A percentile compares a stretch with the other conserved stretches of the same genome.
Evolutionary conservation across 2,797 vertebrate species (phyloP).

Genomic region (Delichon dasypus): DNA sequence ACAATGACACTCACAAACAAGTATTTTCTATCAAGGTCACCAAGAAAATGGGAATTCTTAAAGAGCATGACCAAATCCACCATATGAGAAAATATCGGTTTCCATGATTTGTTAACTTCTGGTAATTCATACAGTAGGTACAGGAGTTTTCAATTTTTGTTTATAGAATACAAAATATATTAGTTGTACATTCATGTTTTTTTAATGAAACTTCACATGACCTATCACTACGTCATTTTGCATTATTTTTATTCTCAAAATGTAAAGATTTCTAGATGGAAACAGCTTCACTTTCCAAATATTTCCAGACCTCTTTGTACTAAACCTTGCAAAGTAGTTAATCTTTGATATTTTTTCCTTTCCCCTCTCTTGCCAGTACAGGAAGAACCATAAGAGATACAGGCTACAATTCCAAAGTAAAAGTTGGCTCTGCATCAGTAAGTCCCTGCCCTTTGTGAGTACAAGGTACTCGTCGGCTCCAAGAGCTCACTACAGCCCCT

Average conservation of each 20-base stretch:
- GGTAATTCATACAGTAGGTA: neutral
- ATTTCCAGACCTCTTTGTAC: neutral
- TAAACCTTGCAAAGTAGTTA: neutral
- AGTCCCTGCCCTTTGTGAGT: neutral
- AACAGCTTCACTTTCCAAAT: neutral
- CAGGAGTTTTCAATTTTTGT: neutral
- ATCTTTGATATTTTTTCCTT: neutral
- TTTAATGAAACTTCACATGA: neutral
- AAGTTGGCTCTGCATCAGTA: fast-evolving
- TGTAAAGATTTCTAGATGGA: neutral
- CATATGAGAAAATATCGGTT: neutral
- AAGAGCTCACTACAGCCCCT: neutral
- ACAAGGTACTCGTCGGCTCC: fast-evolving
- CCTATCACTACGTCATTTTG: neutral
- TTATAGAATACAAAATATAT: neutral
- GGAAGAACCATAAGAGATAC: neutral
- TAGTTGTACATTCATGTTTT: neutral
- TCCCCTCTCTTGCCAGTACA: neutral
- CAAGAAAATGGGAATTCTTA: neutral
- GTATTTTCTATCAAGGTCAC: neutral
- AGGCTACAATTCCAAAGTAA: neutral
- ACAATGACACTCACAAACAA: neutral
- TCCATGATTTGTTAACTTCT: neutral
- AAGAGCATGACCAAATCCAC: neutral
- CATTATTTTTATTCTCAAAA: neutral